Base-by-base conservation (phyloP, 2,797 vertebrate species). In the Characodon lateralis region DNA sequence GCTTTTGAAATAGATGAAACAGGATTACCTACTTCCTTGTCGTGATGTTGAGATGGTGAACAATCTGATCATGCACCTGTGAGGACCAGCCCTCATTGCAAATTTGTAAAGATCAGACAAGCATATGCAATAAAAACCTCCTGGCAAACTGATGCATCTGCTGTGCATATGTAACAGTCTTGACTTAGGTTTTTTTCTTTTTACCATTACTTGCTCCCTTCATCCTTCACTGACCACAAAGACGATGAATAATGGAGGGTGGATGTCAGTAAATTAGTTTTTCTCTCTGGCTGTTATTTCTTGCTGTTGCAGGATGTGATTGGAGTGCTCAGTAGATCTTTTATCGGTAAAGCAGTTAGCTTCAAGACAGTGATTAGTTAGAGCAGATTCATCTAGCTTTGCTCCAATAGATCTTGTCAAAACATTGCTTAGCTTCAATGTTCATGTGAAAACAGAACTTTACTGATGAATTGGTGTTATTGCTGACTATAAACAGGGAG, bases 291-390 rank as follows among this genome's bases (percentile, higher is more conserved):
- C 59, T 86, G 53, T 79, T 77, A 66, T 83, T 81, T 77, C 79
- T 83, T 79, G 83, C 80, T 91, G 50, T 88, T 87, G 71, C 75
- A 59, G 69, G 72, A 88, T 79, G 83, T 91, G 88, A 93, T 89
- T 92, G 89, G 71, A 92, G 89, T 79, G 87, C 82, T 89, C 77
- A 79, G 71, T 87, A 84, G 80, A 83, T 90, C 74, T 77, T 93
- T 89, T 87, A 88, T 93, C 89, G 84, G 77, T 82, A 48, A 73
- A 78, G 26, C 53, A 73, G 80, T 77, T 82, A 76, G 78, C 86
- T 83, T 87, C 71, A 65, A 83, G 89, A 59, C 81, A 79, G 71
- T 69, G 70, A 63, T 80, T 82, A 71, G 72, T 83, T 68, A 65
- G 76, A 87, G 50, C 76, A 78, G 78, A 78, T 80, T 87, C 48